Conservation (phyloP, 2,113 vertebrate species). For the Antigone vipio region DNA sequence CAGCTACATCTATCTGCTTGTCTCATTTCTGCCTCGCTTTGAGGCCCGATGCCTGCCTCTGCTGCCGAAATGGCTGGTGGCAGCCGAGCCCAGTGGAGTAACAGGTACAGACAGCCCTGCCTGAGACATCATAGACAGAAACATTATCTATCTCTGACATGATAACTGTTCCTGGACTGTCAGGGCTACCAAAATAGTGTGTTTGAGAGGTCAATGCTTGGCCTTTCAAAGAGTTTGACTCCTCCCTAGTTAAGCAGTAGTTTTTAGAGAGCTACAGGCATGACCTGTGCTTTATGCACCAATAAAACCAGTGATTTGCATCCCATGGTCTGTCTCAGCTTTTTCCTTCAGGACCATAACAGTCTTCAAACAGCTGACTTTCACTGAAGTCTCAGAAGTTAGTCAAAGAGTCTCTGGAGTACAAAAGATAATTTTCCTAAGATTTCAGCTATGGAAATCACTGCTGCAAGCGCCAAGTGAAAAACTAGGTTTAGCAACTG, state of each 20-base stretch:
- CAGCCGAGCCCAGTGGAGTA: not conserved
- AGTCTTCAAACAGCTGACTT: not conserved
- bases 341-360: not conserved
- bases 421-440: not conserved
- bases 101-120: not conserved
- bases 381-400: not conserved
- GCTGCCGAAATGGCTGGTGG: not conserved
- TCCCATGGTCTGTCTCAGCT: not conserved
- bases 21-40: not conserved
- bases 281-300: not conserved
- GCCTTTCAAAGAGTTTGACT: not conserved
- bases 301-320: not conserved
- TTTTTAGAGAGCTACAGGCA: not conserved
- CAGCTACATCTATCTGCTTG: not conserved
- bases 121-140: not conserved
- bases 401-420: not conserved
- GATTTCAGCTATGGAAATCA: not conserved
- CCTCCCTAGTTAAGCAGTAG: not conserved
- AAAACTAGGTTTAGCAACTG: not conserved
- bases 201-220: not conserved
- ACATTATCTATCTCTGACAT: no score
- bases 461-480: not conserved
- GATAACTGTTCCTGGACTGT: not conserved
- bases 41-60: not conserved
- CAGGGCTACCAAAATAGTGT: not conserved